Conservation (phyloP, 1,140 invertebrate genomes). For the Berghia stephanieae region DNA sequence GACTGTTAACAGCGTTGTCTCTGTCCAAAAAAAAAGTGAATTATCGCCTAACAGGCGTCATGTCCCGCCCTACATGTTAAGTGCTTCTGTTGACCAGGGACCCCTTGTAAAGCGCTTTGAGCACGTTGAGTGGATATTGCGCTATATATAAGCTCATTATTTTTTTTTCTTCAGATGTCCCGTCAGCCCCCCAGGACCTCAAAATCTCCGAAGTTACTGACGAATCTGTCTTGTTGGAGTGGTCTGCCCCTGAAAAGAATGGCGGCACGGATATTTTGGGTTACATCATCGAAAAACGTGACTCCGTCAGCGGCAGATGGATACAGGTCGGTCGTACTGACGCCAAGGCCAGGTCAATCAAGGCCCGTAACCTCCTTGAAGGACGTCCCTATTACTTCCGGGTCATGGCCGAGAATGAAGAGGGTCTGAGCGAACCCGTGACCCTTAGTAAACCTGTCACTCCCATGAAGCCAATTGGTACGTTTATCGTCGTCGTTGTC, state of each 20-base stretch:
- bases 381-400: slow-evolving; percentile 95
- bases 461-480: slow-evolving; percentile 58
- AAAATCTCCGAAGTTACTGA: slow-evolving; percentile 55
- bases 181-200: slow-evolving; percentile 52
- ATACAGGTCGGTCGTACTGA: slow-evolving; percentile 46
- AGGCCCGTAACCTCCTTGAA: slow-evolving; percentile 77
- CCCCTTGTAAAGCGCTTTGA: no score
- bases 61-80: no score
- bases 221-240: slow-evolving; percentile 68
- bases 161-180: slow-evolving; percentile 48
- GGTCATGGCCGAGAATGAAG: slow-evolving; percentile 92
- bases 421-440: slow-evolving; percentile 74
- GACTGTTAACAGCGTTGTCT: no score
- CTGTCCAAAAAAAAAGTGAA: no score
- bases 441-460: slow-evolving; percentile 67
- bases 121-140: no score
- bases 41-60: no score
- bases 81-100: no score
- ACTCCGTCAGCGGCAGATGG: slow-evolving; percentile 75
- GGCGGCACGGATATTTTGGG: slow-evolving; percentile 93
- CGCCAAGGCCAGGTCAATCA: slow-evolving; percentile 49
- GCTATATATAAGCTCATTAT: no score
- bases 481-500: no score
- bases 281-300: slow-evolving; percentile 87
- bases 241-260: slow-evolving; percentile 96